Conservation (phyloP, 2,888 invertebrate species). For the Epinotia brunnichana region DNA sequence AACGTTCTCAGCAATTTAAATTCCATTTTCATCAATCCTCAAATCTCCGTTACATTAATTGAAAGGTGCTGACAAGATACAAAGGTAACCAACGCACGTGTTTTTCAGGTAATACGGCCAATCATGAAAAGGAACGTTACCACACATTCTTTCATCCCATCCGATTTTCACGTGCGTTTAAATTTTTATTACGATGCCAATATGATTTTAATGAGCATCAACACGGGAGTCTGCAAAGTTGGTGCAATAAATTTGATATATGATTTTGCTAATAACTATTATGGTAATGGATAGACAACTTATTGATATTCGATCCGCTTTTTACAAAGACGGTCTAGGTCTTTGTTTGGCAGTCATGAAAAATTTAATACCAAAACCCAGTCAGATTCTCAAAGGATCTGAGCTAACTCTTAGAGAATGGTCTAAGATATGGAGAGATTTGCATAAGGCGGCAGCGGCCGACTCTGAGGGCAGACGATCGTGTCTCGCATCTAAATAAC, state of each 20-base stretch:
- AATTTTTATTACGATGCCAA: constrained; percentile 35
- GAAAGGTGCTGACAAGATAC: constrained; percentile 69
- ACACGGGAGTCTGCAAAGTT: constrained; percentile 4
- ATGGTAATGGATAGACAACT: background rate
- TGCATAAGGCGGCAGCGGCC: constrained; percentile 75
- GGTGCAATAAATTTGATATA: background rate
- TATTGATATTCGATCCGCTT: background rate
- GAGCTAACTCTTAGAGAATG: constrained; percentile 75
- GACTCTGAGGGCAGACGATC: constrained; percentile 69
- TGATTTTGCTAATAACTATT: constrained; percentile 25
- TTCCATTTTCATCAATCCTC: constrained; percentile 59
- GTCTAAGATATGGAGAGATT: constrained; percentile 73
- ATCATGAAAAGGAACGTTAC: constrained; percentile 60
- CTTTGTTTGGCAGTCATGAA: constrained; percentile 69
- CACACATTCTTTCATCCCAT: constrained; percentile 51
- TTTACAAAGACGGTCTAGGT: background rate
- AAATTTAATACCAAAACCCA: constrained; percentile 72
- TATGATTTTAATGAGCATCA: constrained; percentile 38
- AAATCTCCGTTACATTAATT: constrained; percentile 65
- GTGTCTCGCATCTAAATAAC: constrained; percentile 82
- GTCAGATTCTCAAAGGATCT: constrained; percentile 69
- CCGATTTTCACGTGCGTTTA: constrained; percentile 36
- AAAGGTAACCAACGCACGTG: constrained; percentile 73
- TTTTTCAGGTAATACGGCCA: constrained; percentile 72
- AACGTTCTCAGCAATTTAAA: constrained; percentile 46